Evolutionary conservation across 2,888 invertebrate species (phyloP).

Genomic region (Geophilus truncorum): DNA sequence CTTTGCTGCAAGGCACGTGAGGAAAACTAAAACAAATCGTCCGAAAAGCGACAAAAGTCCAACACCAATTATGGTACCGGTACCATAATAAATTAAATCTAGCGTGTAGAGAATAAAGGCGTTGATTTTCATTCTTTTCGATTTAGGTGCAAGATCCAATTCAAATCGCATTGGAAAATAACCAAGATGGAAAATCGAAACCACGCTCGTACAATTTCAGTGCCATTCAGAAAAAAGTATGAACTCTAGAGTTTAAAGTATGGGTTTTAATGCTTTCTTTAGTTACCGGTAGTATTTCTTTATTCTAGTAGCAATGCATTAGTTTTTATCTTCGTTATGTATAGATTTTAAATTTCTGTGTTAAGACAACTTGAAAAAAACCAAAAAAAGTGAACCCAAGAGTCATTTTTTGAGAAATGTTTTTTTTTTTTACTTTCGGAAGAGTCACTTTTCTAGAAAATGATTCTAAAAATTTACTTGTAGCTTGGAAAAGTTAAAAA

Average conservation of each 20-base stretch:
- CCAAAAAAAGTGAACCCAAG: not conserved
- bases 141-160: not conserved
- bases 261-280: too few relatives aligned
- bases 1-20: slow-evolving; percentile 48
- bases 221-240: not conserved
- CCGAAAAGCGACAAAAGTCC: not conserved
- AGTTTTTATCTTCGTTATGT: too few relatives aligned
- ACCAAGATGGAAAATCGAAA: not conserved
- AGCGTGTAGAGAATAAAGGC: too few relatives aligned
- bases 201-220: not conserved
- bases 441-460: too few relatives aligned
- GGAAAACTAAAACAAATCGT: slow-evolving; percentile 14
- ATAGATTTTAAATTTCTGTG: too few relatives aligned
- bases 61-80: not conserved
- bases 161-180: not conserved
- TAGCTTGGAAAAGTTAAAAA: too few relatives aligned
- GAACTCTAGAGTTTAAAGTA: not conserved
- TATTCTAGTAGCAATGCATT: too few relatives aligned
- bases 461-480: too few relatives aligned
- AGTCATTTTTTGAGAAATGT: too few relatives aligned
- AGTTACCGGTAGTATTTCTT: too few relatives aligned
- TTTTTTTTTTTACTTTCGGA: too few relatives aligned
- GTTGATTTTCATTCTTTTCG: not conserved
- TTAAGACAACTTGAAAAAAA: not conserved
- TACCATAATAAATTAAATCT: too few relatives aligned